Base-by-base conservation (phyloP, 1,140 invertebrate species). In the Andricus grossulariae region DNA sequence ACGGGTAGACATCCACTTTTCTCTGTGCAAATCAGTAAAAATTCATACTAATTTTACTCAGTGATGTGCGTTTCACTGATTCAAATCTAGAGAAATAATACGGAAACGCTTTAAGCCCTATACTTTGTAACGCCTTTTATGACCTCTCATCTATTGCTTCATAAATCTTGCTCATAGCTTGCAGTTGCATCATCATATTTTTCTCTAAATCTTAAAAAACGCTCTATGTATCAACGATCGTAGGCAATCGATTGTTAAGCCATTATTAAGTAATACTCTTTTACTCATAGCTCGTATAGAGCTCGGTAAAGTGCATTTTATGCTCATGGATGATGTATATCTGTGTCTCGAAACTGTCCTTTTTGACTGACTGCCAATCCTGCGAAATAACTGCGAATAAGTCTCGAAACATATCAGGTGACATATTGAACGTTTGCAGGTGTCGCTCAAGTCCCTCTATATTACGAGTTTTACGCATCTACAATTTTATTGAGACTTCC, bases 321-420 rank as follows among this genome's bases (percentile, higher is more conserved):
- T 25, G n/a, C 32, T 13, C 15, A 66, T 66, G 32, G 25, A 39
- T 66, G 60, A 66, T 66, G 25, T 45, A 39, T 66, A 39, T 45
- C 60, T 66, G n/a, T 66, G 60, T 66, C 60, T 66, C 15, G 32
- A 66, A 39, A 39, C 32, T n/a, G 60, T 66, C 21, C 60, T 66
- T 32, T n/a, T 45, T 39, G 16, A 66, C 60, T n/a, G 25, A n/a
- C 25, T n/a, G 10, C 32, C 39, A 45, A 45, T 45, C 10, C 39
- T 45, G 39, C 7, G 4, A 54, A 18, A 54, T 19, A 54, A 54
- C 16, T 18, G 16, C 6, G 10, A 18, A 54, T 54, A 18, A 54
- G 15, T n/a, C 15, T 54, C 8, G 16, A 54, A 18, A 19, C 52
- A 54, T 18, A 18, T 54, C 16, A 54, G 18, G 52, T 18, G 16